Conservation (phyloP, 2,113 vertebrate genomes). For the Prunella himalayana region DNA sequence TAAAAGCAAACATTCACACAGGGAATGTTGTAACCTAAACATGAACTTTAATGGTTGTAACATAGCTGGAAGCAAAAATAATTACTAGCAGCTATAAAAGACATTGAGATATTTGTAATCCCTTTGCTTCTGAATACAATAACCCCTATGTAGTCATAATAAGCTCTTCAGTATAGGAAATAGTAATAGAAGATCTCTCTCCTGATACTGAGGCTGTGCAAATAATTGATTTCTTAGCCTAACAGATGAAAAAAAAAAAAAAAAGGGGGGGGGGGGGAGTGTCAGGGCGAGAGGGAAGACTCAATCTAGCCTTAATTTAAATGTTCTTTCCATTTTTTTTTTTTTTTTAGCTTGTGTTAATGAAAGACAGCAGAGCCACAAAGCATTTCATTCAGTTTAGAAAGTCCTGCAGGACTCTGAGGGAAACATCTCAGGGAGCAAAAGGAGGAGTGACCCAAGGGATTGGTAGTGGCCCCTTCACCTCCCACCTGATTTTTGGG, state of each 20-base stretch:
- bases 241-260: not conserved
- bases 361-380: not conserved
- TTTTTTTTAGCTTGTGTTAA: not conserved
- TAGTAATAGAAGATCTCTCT: slow-evolving; percentile 15
- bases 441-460: not conserved
- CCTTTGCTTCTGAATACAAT: slow-evolving; percentile 43
- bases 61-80: slow-evolving; percentile 51
- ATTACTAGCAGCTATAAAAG: slow-evolving; percentile 26
- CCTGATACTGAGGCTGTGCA: slow-evolving; percentile 7
- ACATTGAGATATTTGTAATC: slow-evolving; percentile 44
- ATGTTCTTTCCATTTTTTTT: not conserved
- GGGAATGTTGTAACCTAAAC: slow-evolving; percentile 35
- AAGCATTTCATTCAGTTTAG: not conserved
- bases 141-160: slow-evolving; percentile 26
- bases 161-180: slow-evolving; percentile 40
- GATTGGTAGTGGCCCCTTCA: not conserved
- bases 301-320: not conserved
- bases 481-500: accelerated
- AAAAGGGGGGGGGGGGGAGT: accelerated
- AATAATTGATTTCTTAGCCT: slow-evolving; percentile 52
- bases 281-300: not conserved
- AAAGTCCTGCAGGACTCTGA: not conserved
- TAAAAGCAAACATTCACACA: slow-evolving; percentile 37
- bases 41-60: slow-evolving; percentile 33
- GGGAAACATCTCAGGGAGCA: not conserved